Evolutionary conservation across 2,113 vertebrate species (phyloP).

Genomic region (Nansenia antarctica): DNA sequence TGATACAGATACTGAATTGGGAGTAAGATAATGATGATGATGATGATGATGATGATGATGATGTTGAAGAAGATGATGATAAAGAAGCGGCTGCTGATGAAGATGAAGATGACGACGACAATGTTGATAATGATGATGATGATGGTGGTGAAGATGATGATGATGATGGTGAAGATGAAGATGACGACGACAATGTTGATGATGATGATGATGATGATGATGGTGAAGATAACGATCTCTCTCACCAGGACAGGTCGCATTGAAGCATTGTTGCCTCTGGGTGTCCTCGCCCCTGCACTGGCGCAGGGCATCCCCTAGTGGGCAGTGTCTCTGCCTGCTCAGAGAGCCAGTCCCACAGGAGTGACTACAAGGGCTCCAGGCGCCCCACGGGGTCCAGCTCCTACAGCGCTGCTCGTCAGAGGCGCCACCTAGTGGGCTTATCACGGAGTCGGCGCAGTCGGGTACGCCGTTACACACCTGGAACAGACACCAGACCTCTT

Average conservation of each 20-base stretch:
- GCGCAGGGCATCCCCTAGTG: constrained; percentile 51
- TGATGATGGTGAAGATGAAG: neutral
- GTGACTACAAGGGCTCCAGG: constrained; percentile 80
- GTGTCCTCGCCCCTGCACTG: constrained; percentile 72
- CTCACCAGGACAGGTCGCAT: constrained; percentile 78
- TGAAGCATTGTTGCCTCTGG: constrained; percentile 81
- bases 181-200: neutral
- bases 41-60: too few relatives aligned
- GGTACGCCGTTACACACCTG: constrained; percentile 84
- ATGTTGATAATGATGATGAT: neutral
- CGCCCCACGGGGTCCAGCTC: constrained; percentile 81
- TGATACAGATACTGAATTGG: too few relatives aligned
- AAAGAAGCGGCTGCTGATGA: neutral
- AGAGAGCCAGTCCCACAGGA: constrained; percentile 78
- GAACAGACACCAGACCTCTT: neutral
- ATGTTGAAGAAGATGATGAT: neutral
- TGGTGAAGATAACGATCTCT: neutral
- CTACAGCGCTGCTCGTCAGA: constrained; percentile 78
- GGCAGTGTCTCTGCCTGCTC: constrained; percentile 71
- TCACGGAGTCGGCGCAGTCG: constrained; percentile 69
- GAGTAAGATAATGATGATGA: too few relatives aligned
- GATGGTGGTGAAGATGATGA: neutral
- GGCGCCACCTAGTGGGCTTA: constrained; percentile 19
- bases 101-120: neutral
- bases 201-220: neutral